A percentile compares a stretch with the other conserved stretches of the same genome.
phyloP scores from a whole-genome alignment of 2,113 vertebrate genomes.

The Opisthocomus hoazin region DNA sequence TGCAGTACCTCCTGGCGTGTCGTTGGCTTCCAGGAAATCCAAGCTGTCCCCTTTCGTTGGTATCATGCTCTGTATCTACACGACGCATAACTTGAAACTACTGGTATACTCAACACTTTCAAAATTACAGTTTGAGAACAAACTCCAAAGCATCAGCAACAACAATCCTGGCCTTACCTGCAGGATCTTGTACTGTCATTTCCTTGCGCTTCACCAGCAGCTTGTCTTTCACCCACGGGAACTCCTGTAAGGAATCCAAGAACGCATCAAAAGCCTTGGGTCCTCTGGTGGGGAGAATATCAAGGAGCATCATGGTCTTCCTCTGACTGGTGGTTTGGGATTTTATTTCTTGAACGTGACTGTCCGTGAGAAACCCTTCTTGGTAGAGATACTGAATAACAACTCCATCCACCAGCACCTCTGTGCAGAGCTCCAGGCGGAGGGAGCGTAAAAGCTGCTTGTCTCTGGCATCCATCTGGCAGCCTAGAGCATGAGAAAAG shows the following conservation, averaged over 20 bases:
- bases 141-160: not conserved
- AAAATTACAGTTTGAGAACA: not conserved
- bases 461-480: slow-evolving; percentile 84
- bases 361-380: slow-evolving; percentile 82
- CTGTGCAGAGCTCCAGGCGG: slow-evolving; percentile 77
- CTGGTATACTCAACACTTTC: not conserved
- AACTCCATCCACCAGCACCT: slow-evolving; percentile 82
- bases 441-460: slow-evolving; percentile 78
- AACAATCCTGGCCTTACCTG: slow-evolving; percentile 68
- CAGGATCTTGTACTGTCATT: slow-evolving; percentile 9
- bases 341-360: slow-evolving; percentile 84
- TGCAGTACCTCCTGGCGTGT: not conserved
- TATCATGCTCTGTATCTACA: not conserved
- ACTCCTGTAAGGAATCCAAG: slow-evolving; percentile 84
- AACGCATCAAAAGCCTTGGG: slow-evolving; percentile 83
- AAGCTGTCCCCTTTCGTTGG: not conserved
- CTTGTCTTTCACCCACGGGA: slow-evolving; percentile 82
- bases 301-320: slow-evolving; percentile 81
- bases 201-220: slow-evolving; percentile 73
- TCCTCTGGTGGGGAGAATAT: slow-evolving; percentile 85
- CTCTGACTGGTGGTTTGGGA: slow-evolving; percentile 74
- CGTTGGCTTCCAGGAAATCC: not conserved
- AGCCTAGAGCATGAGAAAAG: not conserved
- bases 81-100: fast-evolving
- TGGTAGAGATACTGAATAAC: slow-evolving; percentile 89